Conservation (phyloP, 2,888 invertebrate species). For the Cephus sareptanus region DNA sequence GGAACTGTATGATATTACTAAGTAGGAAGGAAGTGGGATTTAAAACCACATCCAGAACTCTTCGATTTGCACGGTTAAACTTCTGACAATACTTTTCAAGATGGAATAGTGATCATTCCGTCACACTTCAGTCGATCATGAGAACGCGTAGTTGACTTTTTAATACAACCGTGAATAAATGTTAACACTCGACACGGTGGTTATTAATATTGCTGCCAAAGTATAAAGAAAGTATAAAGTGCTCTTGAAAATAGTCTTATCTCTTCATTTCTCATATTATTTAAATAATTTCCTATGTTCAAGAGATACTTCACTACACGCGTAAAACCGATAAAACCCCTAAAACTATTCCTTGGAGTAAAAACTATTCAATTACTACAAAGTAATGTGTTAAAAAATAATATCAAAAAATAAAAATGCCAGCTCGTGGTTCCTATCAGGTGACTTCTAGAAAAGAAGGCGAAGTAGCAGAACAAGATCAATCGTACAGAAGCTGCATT, state of each 20-base stretch:
- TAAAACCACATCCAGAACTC: constrained; percentile 39
- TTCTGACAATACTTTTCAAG: not conserved
- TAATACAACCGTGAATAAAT: not conserved
- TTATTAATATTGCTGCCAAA: not conserved
- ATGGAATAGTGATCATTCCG: too few species aligned
- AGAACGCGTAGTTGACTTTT: not conserved
- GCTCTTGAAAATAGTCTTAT: too few species aligned
- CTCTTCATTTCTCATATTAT: too few species aligned
- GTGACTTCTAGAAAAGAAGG: constrained; percentile 29
- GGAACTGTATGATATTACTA: too few species aligned
- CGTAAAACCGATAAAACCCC: too few species aligned
- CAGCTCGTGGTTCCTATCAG: constrained; percentile 37
- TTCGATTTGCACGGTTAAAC: constrained; percentile 2
- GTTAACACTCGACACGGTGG: not conserved
- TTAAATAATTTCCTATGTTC: too few species aligned
- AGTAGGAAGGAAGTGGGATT: constrained; percentile 39
- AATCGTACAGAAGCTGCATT: constrained; percentile 45
- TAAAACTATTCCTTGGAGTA: too few species aligned
- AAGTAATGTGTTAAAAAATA: not conserved
- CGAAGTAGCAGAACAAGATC: constrained; percentile 34
- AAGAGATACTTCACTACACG: too few species aligned
- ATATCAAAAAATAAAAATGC: constrained; percentile 27
- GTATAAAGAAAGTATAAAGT: too few species aligned
- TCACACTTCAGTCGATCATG: not conserved
- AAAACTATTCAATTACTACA: too few species aligned